Evolutionary conservation across 2,888 invertebrate species (phyloP), one percentile per base, ranked within the genome.

Genomic region (Acrobasis repandana): DNA sequence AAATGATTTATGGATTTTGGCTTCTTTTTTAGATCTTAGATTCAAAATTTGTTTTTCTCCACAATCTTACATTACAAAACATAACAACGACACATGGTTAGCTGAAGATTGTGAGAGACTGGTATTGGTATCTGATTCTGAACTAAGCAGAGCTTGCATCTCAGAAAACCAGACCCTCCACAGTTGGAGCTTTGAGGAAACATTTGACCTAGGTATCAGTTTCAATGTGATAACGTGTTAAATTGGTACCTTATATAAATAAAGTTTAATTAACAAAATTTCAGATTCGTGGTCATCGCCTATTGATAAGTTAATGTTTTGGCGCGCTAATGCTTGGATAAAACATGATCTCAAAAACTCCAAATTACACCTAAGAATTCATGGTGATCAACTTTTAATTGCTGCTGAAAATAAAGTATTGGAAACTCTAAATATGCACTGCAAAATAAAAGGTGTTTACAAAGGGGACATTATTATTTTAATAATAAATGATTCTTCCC

Each of bases 391-490:
- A 69, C 65, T 91, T 18, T 28, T 90, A 18, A 76, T 91, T 63
- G 72, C 70, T n/a, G 65, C 74, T 0, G 76, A 77, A 1, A 65
- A 71, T 49, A 87, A 82, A 71, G 67, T 90, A 48, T 63, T 90
- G 16, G 91, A 91, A 72, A 72, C 86, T 1, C 64, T 88, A 10
- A 89, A 83, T 63, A 73, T 86, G 65, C 78, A 74, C 60, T 66
- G 69, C 20, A 88, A 85, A 79, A 72, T 89, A 1, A 90, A 86
- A 76, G 89, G 88, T 3, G 74, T 88, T 68, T 83, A 75, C 63
- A 91, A 86, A 73, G 77, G 78, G 1, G 84, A 89, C 58, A 67
- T 88, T 62, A 63, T 91, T 8, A 83, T 91, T 63, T 63, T 91
- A 49, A 76, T 89, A 10, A 62, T 82, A 11, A 54, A 18, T 38